Evolutionary conservation across 2,888 invertebrate genomes (phyloP), one percentile per base, ranked within the genome.

Genomic region (Drosophila dives): DNA sequence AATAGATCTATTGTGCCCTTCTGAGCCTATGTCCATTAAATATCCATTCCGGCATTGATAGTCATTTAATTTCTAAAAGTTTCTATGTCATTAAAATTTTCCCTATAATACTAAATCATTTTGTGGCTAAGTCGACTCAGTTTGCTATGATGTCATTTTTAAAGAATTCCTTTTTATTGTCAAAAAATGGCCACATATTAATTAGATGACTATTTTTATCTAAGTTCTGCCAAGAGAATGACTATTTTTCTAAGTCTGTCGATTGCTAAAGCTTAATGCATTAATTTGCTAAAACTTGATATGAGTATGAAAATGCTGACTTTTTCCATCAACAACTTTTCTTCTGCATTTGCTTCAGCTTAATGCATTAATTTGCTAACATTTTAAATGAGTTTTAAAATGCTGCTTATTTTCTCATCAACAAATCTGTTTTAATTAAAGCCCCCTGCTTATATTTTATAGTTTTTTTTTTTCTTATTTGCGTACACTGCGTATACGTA

Each of bases 401-500:
- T 38, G 32, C 29, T 64, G 48, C 38, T 20, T 64, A 12, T 50
- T 20, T 17, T 3, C 8, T 17, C 17, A 8, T 3, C 8, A 38
- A 29, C 60, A 26, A 38, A 54, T 12, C 17, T 12, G n/a, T 66
- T 75, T 84, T 73, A 81, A 79, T 84, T 71, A 84, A 83, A 62
- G 70, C 58, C 59, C 58, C 36, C 32, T 5, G 58, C 36, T 32
- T 20, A 8, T n/a, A 49, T 42, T 50, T 33, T 45, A 26, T 38
- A 12, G 5, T 26, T 26, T 48, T 7, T n/a, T n/a, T 45, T 23
- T 11, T 12, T 26, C 2, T 60, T 20, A 55, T 36, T 17, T 15
- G 45, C 4, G 5, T 11, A 64, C 83, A 48, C 59, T 62, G 78
- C 86, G 83, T 88, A 88, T 86, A 78, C 75, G 89, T 64, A 86